Conservation (phyloP, 2,888 invertebrate species). For the Eristalis pertinax region DNA sequence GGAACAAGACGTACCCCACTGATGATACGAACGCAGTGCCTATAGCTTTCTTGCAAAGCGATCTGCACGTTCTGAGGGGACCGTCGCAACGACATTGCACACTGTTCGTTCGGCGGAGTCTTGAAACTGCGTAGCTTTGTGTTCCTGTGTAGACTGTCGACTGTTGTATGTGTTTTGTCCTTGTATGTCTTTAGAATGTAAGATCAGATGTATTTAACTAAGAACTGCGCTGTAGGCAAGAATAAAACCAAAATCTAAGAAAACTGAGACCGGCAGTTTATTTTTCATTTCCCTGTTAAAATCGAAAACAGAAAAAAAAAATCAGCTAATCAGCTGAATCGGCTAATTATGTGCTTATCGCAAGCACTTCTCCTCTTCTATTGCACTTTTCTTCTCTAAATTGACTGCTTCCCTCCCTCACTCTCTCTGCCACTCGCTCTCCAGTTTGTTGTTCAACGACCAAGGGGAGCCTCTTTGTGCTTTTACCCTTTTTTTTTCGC, state of each 20-base stretch:
- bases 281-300: background rate
- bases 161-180: no score
- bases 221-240: background rate
- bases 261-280: background rate
- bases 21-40: no score
- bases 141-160: no score
- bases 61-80: no score
- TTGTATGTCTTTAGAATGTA: no score
- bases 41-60: no score
- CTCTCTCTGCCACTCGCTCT: background rate
- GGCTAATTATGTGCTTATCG: constrained; percentile 72
- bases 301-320: background rate
- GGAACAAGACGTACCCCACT: no score
- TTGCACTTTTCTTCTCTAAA: constrained; percentile 22
- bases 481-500: constrained; percentile 48
- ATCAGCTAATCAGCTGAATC: constrained; percentile 67
- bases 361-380: constrained; percentile 43
- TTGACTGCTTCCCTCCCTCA: constrained; percentile 9
- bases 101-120: no score
- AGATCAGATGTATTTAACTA: no score
- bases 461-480: constrained; percentile 32
- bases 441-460: background rate
- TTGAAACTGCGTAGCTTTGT: no score
- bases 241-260: background rate
- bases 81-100: no score